Evolutionary conservation across 2,888 invertebrate species (phyloP), one percentile per base, ranked within the genome.

Genomic region (Stenurella melanura): DNA sequence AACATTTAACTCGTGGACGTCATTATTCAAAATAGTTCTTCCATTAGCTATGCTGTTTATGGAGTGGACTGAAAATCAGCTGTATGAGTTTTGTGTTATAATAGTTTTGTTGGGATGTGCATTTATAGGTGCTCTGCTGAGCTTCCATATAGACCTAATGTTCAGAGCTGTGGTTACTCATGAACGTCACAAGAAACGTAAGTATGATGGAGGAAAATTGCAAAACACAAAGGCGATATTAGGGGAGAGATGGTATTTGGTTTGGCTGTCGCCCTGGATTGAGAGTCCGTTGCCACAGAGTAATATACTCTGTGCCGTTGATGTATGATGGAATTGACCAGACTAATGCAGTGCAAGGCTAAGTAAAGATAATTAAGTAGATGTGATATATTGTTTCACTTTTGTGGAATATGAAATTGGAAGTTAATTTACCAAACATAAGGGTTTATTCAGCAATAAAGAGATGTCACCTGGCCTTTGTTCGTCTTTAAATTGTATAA

Each of bases 191-290:
- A 90, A 90, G 9, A 90, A 83, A 66, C 90, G 88, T 70, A 91
- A 90, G 30, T 96, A 96, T 88, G 91, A 96, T 90, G 90, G 93
- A 71, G 97, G 97, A 0, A 92, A 92, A 91, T 92, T 90, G 83
- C 89, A 90, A 71, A 98, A 98, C 90, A 79, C 97, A 17, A 90
- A 92, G 80, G 93, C 94, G 87, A 94, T 95, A 7, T 92, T 98
- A 85, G 98, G 98, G 10, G 89, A 91, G 18, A 92, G 91, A 70
- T 98, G 97, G 97, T 92, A 94, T 84, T 87, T 96, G 67, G 92
- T 94, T 10, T 96, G 95, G 95, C 83, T 97, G 67, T 93, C 93
- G 70, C 97, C 98, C 5, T 95, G 96, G 87, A 89, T 97, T 54
- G 82, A 90, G 12, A 97, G 97, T 77, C 91, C 93, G 70, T 90